Conservation (phyloP, 1,140 invertebrate species). For the Tetranychus cinnabarinus region DNA sequence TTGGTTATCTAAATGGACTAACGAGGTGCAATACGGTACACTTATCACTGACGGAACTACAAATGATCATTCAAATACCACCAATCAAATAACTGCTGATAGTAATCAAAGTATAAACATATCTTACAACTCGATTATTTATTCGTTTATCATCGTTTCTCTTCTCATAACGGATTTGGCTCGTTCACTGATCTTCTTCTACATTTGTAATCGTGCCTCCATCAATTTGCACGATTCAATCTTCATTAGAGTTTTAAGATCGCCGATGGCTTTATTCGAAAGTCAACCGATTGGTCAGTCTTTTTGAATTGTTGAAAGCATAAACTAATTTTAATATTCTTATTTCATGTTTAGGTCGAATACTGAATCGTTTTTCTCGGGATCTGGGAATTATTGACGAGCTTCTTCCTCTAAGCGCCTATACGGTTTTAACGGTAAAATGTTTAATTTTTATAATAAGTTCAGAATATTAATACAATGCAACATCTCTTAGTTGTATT, state of each 20-base stretch:
- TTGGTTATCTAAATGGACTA: constrained; percentile 12
- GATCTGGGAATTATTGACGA: constrained; percentile 12
- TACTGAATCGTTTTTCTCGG: constrained; percentile 12
- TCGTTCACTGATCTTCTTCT: constrained; percentile 43
- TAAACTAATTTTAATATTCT: constrained; percentile 41
- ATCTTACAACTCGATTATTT: neutral
- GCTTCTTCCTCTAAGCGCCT: constrained; percentile 40
- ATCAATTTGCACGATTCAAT: constrained; percentile 53
- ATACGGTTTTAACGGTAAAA: constrained; percentile 22
- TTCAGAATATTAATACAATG: no score
- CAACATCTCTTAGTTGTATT: neutral
- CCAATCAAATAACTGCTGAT: neutral
- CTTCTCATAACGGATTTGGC: constrained; percentile 21
- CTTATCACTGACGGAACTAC: neutral
- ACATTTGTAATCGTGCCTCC: constrained; percentile 49
- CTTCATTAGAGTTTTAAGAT: constrained; percentile 49
- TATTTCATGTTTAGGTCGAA: constrained; percentile 28
- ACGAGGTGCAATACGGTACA: neutral
- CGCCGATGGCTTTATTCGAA: constrained; percentile 67
- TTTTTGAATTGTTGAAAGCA: neutral
- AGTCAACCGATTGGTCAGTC: constrained; percentile 39
- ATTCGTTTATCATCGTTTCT: constrained; percentile 13
- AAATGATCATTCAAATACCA: neutral
- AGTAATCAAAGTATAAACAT: neutral
- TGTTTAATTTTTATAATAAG: neutral